Evolutionary conservation across 2,888 invertebrate species (phyloP), one percentile per base, ranked within the genome.

Genomic region (Cryptophagus acutangulus): DNA sequence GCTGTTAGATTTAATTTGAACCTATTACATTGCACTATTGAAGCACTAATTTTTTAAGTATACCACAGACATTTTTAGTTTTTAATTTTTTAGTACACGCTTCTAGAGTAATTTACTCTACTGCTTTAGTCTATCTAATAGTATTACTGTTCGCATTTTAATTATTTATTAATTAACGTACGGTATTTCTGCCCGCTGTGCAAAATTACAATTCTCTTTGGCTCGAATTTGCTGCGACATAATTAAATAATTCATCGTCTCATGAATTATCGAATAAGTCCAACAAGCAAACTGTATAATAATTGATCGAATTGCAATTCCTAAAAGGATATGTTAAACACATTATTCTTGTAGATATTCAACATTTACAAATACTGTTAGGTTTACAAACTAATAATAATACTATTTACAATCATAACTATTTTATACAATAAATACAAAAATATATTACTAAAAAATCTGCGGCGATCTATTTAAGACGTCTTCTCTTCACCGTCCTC

Each of bases 81-180:
- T 20, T n/a, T 8, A 20, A 8, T 8, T n/a, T 9, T 15, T 16
- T 34, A 29, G 24, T 9, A 38, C 10, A 33, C 14, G 25, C 6
- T 15, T 10, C 30, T 50, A 61, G 66, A 66, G 66, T 66, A 66
- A 67, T 67, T 65, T 66, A 67, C 66, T 66, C 65, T 66, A 66
- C 65, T 45, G 52, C 49, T 54, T 54, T 39, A 46, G n/a, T 56
- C 65, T 64, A 66, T 65, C 65, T 66, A 66, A 67, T 6, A 8
- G 6, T n/a, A 6, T 20, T 20, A 8, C 65, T 65, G 65, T 58
- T 58, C 62, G 63, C 62, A 35, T 42, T 38, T 42, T 40, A 41
- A 36, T 33, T 43, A 37, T 39, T 28, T 43, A 34, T 33, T n/a
- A n/a, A n/a, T n/a, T n/a, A n/a, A n/a, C n/a, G n/a, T n/a, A n/a